Conservation (phyloP, 2,888 invertebrate genomes). For the Leptinotarsa haldemani region DNA sequence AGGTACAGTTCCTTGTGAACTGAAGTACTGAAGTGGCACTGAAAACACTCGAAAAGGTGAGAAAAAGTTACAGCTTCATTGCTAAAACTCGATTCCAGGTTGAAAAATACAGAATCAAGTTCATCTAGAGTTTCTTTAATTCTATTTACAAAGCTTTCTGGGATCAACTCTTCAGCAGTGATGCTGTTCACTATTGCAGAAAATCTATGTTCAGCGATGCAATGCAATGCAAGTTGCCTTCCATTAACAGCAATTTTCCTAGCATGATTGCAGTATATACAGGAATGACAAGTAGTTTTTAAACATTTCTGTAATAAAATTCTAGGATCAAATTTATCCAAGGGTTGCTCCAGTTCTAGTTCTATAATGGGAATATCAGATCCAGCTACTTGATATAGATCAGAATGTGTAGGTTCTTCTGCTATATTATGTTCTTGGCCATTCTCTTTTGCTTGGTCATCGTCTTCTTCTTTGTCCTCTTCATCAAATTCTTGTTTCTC, state of each 20-base stretch:
- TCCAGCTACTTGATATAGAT: slow-evolving; percentile 67
- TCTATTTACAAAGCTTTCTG: slow-evolving; percentile 77
- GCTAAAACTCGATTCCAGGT: slow-evolving; percentile 76
- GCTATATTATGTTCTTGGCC: background rate
- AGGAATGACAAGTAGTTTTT: slow-evolving; percentile 75
- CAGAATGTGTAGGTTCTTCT: slow-evolving; percentile 28
- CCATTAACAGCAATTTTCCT: slow-evolving; percentile 87
- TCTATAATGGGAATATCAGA: slow-evolving; percentile 77
- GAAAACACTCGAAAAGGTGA: slow-evolving; percentile 86
- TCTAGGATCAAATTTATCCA: slow-evolving; percentile 80
- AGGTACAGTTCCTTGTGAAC: slow-evolving; percentile 87
- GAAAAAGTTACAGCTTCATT: slow-evolving; percentile 72
- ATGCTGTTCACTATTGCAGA: slow-evolving; percentile 83
- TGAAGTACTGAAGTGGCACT: slow-evolving; percentile 81
- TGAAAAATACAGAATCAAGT: slow-evolving; percentile 76
- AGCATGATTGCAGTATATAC: slow-evolving; percentile 89
- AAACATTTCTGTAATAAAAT: slow-evolving; percentile 81
- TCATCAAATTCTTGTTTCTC: slow-evolving; percentile 61
- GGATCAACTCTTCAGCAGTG: slow-evolving; percentile 78
- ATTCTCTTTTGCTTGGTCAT: slow-evolving; percentile 53
- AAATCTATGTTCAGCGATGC: slow-evolving; percentile 83
- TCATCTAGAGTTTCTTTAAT: slow-evolving; percentile 73
- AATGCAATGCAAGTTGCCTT: slow-evolving; percentile 81
- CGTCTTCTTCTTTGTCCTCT: slow-evolving; percentile 61
- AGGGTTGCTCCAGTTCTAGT: slow-evolving; percentile 77